These are phyloP conservation scores for Saccostrea glomerata DNA, from an alignment of 1,140 invertebrate genomes.

Conservation along the genomic window DNA sequence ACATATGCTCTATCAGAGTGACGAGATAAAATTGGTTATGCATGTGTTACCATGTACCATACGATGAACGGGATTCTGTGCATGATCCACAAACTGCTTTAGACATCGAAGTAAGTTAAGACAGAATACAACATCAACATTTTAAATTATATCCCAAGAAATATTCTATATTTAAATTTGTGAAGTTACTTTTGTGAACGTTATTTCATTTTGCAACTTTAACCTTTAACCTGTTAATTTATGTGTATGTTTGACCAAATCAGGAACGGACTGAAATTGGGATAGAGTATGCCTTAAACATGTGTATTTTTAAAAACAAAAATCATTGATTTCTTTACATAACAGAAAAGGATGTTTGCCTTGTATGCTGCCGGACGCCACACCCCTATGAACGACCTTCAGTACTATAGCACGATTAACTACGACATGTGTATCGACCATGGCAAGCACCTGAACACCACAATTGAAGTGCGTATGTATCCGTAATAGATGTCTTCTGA, in stretches of 20 bases:
- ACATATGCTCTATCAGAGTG: neutral
- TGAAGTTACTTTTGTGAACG: too few species aligned
- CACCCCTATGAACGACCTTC: neutral
- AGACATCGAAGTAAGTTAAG: neutral
- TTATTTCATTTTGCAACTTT: too few species aligned
- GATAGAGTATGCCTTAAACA: too few species aligned
- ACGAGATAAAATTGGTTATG: neutral
- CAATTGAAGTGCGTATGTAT: neutral
- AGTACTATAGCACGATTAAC: neutral
- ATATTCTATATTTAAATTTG: too few species aligned
- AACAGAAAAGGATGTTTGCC: neutral
- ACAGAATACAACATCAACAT: too few species aligned
- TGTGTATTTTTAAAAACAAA: too few species aligned
- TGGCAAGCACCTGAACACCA: neutral
- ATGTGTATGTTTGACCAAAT: too few species aligned
- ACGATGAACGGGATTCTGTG: neutral
- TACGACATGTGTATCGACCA: neutral
- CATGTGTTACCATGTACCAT: slow-evolving; percentile 14
- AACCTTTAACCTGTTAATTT: too few species aligned
- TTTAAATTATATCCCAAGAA: too few species aligned
- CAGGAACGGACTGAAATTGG: too few species aligned
- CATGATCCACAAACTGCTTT: neutral
- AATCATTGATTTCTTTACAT: too few species aligned
- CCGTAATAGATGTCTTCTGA: too few species aligned
- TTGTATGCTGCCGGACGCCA: neutral